These are phyloP conservation scores for Leptopilina myrica DNA, from an alignment of 2,888 invertebrate genomes.

Conservation along the genomic window DNA sequence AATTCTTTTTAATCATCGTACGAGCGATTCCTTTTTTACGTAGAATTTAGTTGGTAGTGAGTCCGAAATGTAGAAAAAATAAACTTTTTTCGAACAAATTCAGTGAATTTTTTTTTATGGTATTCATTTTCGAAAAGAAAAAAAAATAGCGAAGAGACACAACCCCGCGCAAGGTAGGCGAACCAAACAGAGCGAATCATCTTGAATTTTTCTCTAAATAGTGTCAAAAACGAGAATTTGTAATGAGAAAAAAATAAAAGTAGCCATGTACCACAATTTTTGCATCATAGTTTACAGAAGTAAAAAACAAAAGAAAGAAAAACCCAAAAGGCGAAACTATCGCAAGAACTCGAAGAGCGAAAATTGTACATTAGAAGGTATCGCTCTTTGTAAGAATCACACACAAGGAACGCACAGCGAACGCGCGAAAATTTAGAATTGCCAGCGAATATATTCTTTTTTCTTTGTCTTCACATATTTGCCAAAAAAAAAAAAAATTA, in stretches of 20 bases:
- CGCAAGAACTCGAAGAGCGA: conserved; percentile 23
- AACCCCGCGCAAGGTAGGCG: conserved; percentile 24
- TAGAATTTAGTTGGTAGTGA: conserved; percentile 29
- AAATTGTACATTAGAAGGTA: conserved; percentile 26
- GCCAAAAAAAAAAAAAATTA: no score
- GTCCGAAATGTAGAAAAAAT: background rate
- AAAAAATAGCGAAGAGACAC: background rate
- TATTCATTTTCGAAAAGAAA: background rate
- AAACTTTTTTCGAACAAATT: conserved; percentile 27
- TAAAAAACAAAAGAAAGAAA: background rate
- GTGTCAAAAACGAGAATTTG: background rate
- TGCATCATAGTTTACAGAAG: conserved; percentile 17
- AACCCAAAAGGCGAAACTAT: background rate
- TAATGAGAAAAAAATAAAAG: background rate
- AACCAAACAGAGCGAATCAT: conserved; percentile 33
- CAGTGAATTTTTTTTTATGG: conserved; percentile 1
- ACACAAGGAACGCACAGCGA: conserved; percentile 30
- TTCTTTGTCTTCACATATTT: no score
- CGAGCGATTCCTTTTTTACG: conserved; percentile 31
- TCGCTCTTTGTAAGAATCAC: conserved; percentile 15
- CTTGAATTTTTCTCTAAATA: conserved; percentile 26
- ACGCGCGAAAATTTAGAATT: background rate
- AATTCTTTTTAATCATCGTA: conserved; percentile 17
- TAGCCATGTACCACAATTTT: conserved; percentile 29
- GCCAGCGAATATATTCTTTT: no score